Evolutionary conservation across 2,888 invertebrate genomes (phyloP).

Genomic region (Troides helena): DNA sequence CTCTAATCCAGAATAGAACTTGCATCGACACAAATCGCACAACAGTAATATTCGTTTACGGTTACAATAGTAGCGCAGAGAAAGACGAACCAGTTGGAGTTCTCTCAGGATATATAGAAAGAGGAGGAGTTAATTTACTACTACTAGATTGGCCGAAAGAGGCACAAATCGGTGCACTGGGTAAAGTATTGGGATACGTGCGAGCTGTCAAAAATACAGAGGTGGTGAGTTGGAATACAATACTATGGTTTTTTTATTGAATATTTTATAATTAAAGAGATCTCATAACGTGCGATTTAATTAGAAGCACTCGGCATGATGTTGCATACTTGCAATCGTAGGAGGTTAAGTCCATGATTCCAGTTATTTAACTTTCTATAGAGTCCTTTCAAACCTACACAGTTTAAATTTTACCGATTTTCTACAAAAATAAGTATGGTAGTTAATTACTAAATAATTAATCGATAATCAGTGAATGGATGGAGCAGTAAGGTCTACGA

Average conservation of each 20-base stretch:
- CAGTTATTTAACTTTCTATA: no score
- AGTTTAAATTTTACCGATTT: no score
- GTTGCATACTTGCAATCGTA: no score
- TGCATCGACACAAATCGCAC: conserved; percentile 4
- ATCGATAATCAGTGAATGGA: no score
- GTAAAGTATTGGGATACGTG: not conserved
- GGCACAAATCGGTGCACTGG: not conserved
- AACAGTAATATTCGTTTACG: conserved; percentile 1
- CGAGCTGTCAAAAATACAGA: conserved; percentile 5
- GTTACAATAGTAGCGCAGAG: not conserved
- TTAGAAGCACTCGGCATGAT: no score
- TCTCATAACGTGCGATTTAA: no score
- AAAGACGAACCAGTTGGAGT: not conserved
- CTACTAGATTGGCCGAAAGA: conserved; percentile 11
- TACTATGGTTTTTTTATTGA: not conserved
- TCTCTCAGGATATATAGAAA: not conserved
- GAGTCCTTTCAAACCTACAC: no score
- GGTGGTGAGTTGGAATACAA: not conserved
- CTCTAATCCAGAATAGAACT: not conserved
- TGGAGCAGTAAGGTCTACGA: no score
- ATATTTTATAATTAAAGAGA: no score
- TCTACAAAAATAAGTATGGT: no score
- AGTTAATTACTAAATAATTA: no score
- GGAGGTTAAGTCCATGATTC: no score
- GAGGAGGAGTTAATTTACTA: conserved; percentile 2